A percentile compares a stretch with the other conserved stretches of the same genome.
Evolutionary conservation across 35 echinoderm and acorn worm species (phyloP).

Genomic region (Strongylocentrotus purpuratus): DNA sequence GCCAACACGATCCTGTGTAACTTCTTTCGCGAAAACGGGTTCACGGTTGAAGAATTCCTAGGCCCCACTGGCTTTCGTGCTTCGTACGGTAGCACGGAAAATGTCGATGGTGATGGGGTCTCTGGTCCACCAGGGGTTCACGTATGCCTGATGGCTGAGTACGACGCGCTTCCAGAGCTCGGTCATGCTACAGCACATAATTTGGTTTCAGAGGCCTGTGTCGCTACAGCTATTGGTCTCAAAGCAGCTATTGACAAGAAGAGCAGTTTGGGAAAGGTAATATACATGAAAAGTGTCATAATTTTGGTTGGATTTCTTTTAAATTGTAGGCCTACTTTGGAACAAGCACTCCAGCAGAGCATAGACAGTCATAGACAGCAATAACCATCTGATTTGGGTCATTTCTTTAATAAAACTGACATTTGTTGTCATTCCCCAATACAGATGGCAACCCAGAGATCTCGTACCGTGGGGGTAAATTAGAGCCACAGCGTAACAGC

Average conservation of each 20-base stretch:
- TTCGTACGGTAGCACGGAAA: conserved; percentile 31
- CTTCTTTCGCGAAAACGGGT: conserved; percentile 67
- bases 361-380: too few relatives aligned
- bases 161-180: conserved; percentile 79
- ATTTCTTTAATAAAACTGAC: too few relatives aligned
- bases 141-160: conserved; percentile 71
- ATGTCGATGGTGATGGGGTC: background rate
- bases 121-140: conserved; percentile 38
- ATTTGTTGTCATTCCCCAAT: too few relatives aligned
- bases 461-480: too few relatives aligned
- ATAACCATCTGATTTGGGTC: too few relatives aligned
- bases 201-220: conserved; percentile 62
- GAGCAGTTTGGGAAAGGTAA: conserved; percentile 72
- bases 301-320: background rate
- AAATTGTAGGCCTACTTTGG: too few relatives aligned
- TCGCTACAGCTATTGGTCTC: conserved; percentile 65
- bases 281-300: background rate
- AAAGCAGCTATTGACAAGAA: conserved; percentile 66
- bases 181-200: conserved; percentile 81
- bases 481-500: too few relatives aligned
- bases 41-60: conserved; percentile 70
- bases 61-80: conserved; percentile 67
- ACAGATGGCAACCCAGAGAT: too few relatives aligned
- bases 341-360: too few relatives aligned
- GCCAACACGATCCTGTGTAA: conserved; percentile 67